Evolutionary conservation across 2,888 invertebrate genomes (phyloP).

Genomic region (Pantelozetes paolii): DNA sequence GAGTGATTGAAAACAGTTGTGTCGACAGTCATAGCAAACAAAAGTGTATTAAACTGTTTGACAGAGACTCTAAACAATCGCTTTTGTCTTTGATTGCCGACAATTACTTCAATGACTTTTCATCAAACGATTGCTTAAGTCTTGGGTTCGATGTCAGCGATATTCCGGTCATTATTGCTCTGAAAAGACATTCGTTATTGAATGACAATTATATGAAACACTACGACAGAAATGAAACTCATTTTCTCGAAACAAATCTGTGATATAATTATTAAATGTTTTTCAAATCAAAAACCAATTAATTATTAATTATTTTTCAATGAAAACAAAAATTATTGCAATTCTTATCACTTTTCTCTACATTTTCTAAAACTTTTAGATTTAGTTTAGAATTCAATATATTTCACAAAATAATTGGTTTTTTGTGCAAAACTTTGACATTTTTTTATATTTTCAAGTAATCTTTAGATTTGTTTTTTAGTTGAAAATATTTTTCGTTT

Average conservation of each 20-base stretch:
- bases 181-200: slow-evolving; percentile 2
- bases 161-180: slow-evolving; percentile 33
- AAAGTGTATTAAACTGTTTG: neutral
- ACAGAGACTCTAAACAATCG: slow-evolving; percentile 12
- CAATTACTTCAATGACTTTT: slow-evolving; percentile 17
- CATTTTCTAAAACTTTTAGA: too few relatives aligned
- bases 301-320: neutral
- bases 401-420: neutral
- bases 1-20: neutral
- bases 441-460: too few relatives aligned
- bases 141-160: slow-evolving; percentile 29
- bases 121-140: neutral
- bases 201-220: neutral
- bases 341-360: too few relatives aligned
- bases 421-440: too few relatives aligned
- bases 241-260: slow-evolving; percentile 29
- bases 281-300: neutral
- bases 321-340: neutral
- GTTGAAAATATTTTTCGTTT: too few relatives aligned
- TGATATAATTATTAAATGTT: slow-evolving; percentile 30
- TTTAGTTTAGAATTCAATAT: too few relatives aligned
- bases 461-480: too few relatives aligned
- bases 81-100: neutral
- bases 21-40: slow-evolving; percentile 2
- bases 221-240: slow-evolving; percentile 15